Conservation (phyloP, 2,888 invertebrate genomes). For the Chydorus sphaericus region DNA sequence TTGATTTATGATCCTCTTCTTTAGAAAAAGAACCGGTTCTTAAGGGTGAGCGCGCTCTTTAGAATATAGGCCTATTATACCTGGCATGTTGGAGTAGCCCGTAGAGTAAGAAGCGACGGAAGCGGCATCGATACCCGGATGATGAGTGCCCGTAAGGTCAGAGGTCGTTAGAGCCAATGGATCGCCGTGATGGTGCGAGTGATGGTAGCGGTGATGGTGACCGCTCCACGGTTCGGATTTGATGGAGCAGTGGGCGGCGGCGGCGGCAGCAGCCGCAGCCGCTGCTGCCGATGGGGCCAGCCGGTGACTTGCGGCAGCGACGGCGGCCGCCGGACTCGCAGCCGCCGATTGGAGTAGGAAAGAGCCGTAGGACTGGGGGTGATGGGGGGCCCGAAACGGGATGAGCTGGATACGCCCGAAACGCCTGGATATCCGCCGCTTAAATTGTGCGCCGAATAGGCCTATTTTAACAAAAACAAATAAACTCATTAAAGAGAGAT, state of each 20-base stretch:
- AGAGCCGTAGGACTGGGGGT: constrained; percentile 25
- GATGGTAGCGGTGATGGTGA: constrained; percentile 7
- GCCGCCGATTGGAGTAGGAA: constrained; percentile 41
- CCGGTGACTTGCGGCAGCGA: background rate
- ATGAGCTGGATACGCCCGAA: constrained; percentile 14
- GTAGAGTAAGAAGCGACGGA: constrained; percentile 20
- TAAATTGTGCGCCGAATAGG: constrained; percentile 19
- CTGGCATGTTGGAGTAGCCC: constrained; percentile 23
- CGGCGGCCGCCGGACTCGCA: too few relatives aligned
- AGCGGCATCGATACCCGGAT: constrained; percentile 19
- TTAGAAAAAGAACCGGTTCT: background rate
- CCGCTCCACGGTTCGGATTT: constrained; percentile 14
- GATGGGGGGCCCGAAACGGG: constrained; percentile 24
- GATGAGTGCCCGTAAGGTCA: background rate
- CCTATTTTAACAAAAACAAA: constrained; percentile 18
- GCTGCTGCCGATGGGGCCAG: constrained; percentile 15
- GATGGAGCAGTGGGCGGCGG: constrained; percentile 23
- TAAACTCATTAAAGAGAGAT: constrained; percentile 5
- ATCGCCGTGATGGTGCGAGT: background rate
- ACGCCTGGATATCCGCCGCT: constrained; percentile 13
- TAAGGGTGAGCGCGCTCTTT: too few relatives aligned
- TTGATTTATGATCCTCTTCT: background rate
- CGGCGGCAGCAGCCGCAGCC: constrained; percentile 19
- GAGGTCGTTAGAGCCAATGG: background rate
- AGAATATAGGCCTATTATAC: too few relatives aligned